Evolutionary conservation across 2,888 invertebrate species (phyloP).

Genomic region (Pelosia muscerda): DNA sequence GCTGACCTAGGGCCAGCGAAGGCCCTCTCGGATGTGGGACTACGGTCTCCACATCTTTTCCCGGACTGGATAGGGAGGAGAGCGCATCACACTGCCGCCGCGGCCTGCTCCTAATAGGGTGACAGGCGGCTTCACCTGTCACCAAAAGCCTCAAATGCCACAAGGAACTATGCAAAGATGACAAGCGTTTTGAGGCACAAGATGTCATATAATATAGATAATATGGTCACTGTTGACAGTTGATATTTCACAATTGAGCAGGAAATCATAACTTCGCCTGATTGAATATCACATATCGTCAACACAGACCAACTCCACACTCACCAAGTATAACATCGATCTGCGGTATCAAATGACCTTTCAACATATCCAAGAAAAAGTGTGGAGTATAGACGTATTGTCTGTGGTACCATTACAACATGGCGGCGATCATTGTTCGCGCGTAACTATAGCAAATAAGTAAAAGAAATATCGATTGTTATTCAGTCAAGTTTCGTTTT

Average conservation of each 20-base stretch:
- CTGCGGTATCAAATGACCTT: slow-evolving; percentile 34
- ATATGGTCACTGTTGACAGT: background rate
- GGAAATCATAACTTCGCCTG: background rate
- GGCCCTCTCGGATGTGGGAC: too few species aligned
- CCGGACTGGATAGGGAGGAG: too few species aligned
- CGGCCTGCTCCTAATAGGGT: too few species aligned
- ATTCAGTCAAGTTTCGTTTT: slow-evolving; percentile 15
- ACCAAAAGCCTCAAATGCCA: too few species aligned
- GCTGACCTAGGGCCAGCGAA: too few species aligned
- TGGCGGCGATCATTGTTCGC: slow-evolving; percentile 21
- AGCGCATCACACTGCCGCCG: too few species aligned
- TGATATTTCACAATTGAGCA: background rate
- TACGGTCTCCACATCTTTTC: too few species aligned
- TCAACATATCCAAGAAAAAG: slow-evolving; percentile 25
- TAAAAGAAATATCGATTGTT: slow-evolving; percentile 22
- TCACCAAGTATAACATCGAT: slow-evolving; percentile 3
- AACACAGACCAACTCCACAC: background rate
- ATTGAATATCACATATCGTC: background rate
- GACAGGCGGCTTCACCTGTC: too few species aligned
- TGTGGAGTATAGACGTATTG: slow-evolving; percentile 28
- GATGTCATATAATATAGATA: too few species aligned
- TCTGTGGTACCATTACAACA: slow-evolving; percentile 23
- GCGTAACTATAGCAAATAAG: slow-evolving; percentile 19
- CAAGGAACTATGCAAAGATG: too few species aligned
- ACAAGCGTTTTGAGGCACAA: too few species aligned